Base-by-base conservation (phyloP, 2,888 invertebrate genomes). In the Parelbella ahira region DNA sequence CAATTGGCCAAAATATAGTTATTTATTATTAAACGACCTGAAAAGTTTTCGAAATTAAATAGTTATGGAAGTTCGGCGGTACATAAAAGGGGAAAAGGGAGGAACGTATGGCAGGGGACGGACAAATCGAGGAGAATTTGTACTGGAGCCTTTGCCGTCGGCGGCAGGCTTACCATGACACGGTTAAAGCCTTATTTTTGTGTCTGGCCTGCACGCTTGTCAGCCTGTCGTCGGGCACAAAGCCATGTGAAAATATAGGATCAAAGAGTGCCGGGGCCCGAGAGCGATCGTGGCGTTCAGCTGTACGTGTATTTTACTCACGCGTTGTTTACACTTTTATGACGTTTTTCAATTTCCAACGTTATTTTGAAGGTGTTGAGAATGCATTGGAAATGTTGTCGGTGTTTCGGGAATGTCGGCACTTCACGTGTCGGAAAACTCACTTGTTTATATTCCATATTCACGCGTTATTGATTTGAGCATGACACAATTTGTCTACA, bases 111-210 rank as follows among this genome's bases (percentile, higher is more conserved):
- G 63, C 60, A 62, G 65, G 65, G 58, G 64, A 68, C 15, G 60
- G 68, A 68, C 69, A 76, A 80, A 82, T 82, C 79, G 79, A 79
- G 75, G 68, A 61, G 79, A 82, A 82, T 84, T 83, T 78, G 83
- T 80, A 75, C 66, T 73, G 72, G 67, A 76, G 81, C 82, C 86
- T 86, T 86, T 86, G 83, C 80, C 79, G 86, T 84, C 86, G 81
- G 66, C 76, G 68, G 77, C 84, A 86, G 83, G 86, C 83, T 87
- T 86, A 84, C 81, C 69, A 68, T 84, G 86, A 84, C 86, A 83
- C 69, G 82, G 79, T 79, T 77, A 84, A 86, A 83, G 84, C 86
- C 82, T 83, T 83, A 86, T 86, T 86, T 87, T 86, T 84, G 83
- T 76, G 82, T 83, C 76, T 78, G 81, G 75, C 79, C 77, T 71